Percentiles rank a stretch among this genome's conserved stretches.
Conservation (phyloP, 2,888 invertebrate species). For the Euplexia lucipara region DNA sequence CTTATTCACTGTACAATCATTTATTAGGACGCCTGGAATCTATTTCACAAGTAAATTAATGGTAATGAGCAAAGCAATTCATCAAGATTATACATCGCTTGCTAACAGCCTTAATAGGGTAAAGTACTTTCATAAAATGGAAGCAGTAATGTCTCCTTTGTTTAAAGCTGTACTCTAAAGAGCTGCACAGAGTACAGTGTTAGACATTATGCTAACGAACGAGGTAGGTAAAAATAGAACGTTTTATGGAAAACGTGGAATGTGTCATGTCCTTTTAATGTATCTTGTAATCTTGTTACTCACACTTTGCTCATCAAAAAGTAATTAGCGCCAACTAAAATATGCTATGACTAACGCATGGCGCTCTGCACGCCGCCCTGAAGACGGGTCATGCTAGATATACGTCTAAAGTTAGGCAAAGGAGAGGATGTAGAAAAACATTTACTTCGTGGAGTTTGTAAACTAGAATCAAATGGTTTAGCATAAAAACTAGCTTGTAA, state of each 20-base stretch:
- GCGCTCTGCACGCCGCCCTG: conserved; percentile 60
- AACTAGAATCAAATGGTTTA: background rate
- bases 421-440: no score
- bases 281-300: conserved; percentile 78
- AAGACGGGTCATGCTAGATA: conserved; percentile 30
- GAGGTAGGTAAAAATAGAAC: conserved; percentile 45
- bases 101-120: conserved; percentile 49
- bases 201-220: conserved; percentile 60
- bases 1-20: conserved; percentile 37
- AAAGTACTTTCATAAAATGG: conserved; percentile 52
- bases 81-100: conserved; percentile 54
- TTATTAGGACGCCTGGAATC: conserved; percentile 33
- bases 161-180: conserved; percentile 43
- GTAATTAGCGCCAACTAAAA: conserved; percentile 81
- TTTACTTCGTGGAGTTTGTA: conserved; percentile 21
- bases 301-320: conserved; percentile 84
- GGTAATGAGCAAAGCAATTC: conserved; percentile 58
- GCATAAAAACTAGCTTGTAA: background rate
- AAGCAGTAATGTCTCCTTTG: conserved; percentile 47
- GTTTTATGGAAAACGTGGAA: conserved; percentile 60
- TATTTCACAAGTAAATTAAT: conserved; percentile 49
- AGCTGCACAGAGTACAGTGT: conserved; percentile 18
- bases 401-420: conserved; percentile 44
- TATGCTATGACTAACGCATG: conserved; percentile 73
- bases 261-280: conserved; percentile 73